phyloP scores from a whole-genome alignment of 2,888 invertebrate species.

The Tryphoninae sp. region DNA sequence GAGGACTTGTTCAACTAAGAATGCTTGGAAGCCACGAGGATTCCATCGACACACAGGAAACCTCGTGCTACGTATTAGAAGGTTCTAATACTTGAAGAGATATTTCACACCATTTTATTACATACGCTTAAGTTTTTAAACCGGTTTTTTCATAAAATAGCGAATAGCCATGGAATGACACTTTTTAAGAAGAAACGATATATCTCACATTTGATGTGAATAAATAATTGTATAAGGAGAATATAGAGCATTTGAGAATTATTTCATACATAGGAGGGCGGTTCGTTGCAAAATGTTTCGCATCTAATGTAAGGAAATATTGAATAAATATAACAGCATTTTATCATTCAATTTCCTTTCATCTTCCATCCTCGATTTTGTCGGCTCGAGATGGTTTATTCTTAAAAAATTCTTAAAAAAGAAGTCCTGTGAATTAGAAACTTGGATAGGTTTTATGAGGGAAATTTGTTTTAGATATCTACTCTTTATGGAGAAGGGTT shows the following conservation, averaged over 20 bases:
- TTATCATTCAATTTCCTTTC: constrained; percentile 18
- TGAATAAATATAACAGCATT: constrained; percentile 32
- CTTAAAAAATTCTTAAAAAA: too few relatives aligned
- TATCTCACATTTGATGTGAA: not conserved
- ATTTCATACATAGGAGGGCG: too few relatives aligned
- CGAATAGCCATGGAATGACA: not conserved
- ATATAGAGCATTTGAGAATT: too few relatives aligned
- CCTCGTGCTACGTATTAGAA: constrained; percentile 79
- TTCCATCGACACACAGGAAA: constrained; percentile 76
- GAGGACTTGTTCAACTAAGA: constrained; percentile 78
- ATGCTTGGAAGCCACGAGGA: constrained; percentile 74
- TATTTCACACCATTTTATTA: constrained; percentile 4
- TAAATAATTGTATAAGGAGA: not conserved
- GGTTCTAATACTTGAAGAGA: constrained; percentile 67
- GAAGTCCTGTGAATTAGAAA: too few relatives aligned
- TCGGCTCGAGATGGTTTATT: not conserved
- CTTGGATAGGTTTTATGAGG: too few relatives aligned
- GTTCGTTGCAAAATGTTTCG: too few relatives aligned
- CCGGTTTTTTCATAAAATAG: not conserved
- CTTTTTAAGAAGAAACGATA: not conserved
- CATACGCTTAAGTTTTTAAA: not conserved
- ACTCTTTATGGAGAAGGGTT: too few relatives aligned
- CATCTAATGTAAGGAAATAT: too few relatives aligned
- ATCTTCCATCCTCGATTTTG: constrained; percentile 24
- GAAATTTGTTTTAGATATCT: too few relatives aligned